Percentiles rank a stretch among this genome's conserved stretches.
phyloP scores from a whole-genome alignment of 2,888 invertebrate species.

The Idaea aversata region DNA sequence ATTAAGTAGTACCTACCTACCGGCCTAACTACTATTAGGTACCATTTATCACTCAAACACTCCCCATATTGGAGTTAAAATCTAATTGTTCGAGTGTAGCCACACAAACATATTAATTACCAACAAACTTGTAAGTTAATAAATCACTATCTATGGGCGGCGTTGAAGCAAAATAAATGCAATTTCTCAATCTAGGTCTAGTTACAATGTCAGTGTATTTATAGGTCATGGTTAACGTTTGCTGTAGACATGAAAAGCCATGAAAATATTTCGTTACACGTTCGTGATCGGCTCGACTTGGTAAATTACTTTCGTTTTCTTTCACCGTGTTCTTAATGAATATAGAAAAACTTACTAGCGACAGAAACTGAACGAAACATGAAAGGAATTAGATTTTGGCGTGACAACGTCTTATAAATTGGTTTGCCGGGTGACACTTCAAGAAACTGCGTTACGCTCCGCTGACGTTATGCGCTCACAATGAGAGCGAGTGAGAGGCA shows the following conservation, averaged over 20 bases:
- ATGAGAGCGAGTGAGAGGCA: too few relatives aligned
- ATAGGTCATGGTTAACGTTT: constrained; percentile 26
- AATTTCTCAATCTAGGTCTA: constrained; percentile 15
- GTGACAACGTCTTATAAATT: too few relatives aligned
- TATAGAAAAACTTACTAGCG: constrained; percentile 13
- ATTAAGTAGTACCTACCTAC: too few relatives aligned
- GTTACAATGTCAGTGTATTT: constrained; percentile 19
- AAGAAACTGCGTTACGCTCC: too few relatives aligned
- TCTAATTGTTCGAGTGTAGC: background rate
- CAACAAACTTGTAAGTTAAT: background rate
- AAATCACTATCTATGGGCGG: background rate
- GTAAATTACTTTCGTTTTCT: constrained; percentile 22
- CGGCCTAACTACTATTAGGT: too few relatives aligned
- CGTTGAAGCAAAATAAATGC: background rate
- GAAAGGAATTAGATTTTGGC: background rate
- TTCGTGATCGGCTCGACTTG: constrained; percentile 19
- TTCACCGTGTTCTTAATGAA: constrained; percentile 14
- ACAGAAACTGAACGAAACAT: constrained; percentile 2
- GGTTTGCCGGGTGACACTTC: too few relatives aligned
- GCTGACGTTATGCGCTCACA: too few relatives aligned
- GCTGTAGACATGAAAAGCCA: constrained; percentile 24
- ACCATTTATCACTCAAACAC: background rate
- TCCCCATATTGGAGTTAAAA: background rate
- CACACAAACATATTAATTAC: background rate
- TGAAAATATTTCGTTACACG: constrained; percentile 29